Evolutionary conservation across 2,797 vertebrate species (phyloP).

Genomic region (Nannoperca obscura): DNA sequence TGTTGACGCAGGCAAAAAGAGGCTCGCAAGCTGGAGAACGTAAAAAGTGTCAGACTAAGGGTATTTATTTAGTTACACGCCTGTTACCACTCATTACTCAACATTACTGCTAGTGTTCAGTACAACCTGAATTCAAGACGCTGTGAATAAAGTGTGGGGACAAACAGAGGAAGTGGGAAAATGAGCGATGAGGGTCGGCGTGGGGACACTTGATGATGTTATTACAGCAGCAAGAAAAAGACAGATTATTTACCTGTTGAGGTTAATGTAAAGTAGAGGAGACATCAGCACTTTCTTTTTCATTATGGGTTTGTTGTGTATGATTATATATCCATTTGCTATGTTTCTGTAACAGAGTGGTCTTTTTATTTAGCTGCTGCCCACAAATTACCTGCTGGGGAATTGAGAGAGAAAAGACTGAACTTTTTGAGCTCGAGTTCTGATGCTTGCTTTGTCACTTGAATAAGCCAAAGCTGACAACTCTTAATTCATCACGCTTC

Average conservation of each 20-base stretch:
- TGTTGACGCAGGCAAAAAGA: constrained; percentile 64
- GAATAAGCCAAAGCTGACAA: constrained; percentile 42
- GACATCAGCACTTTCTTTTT: constrained; percentile 28
- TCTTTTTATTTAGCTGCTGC: neutral
- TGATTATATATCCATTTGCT: constrained; percentile 27
- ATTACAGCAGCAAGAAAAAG: constrained; percentile 21
- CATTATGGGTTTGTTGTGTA: constrained; percentile 8
- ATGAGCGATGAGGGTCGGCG: constrained; percentile 16
- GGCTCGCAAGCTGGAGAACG: constrained; percentile 43
- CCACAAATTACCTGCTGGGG: constrained; percentile 11
- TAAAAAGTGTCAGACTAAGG: constrained; percentile 65
- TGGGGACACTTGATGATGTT: constrained; percentile 35
- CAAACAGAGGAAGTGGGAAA: constrained; percentile 21
- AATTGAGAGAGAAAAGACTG: neutral
- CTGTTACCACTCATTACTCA: constrained; percentile 69
- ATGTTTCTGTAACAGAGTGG: constrained; percentile 1
- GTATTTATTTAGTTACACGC: constrained; percentile 63
- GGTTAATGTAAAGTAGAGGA: constrained; percentile 45
- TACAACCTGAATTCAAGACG: constrained; percentile 19
- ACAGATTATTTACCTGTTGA: constrained; percentile 30
- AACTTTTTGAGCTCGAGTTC: neutral
- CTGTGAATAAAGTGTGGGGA: constrained; percentile 11
- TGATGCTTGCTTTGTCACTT: constrained; percentile 31
- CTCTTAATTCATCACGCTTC: constrained; percentile 31
- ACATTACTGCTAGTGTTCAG: constrained; percentile 60